Evolutionary conservation across 2,888 invertebrate species (phyloP).

Genomic region (Leptinotarsa tumamoca): DNA sequence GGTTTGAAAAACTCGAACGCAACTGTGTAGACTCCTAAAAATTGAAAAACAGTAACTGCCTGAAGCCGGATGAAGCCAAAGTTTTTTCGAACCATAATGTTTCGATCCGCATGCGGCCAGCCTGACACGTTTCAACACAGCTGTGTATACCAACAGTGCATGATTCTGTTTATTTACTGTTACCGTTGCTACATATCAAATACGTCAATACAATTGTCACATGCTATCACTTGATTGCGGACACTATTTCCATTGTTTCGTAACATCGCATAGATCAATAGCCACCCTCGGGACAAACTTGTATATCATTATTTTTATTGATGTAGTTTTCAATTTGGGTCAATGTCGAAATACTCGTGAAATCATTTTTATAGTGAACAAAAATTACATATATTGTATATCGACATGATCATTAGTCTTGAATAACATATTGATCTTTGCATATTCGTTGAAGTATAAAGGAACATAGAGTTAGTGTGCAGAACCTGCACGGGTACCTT

Average conservation of each 20-base stretch:
- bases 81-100: too few relatives aligned
- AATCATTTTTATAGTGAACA: neutral
- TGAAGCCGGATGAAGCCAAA: too few relatives aligned
- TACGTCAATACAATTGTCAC: slow-evolving; percentile 8
- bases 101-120: too few relatives aligned
- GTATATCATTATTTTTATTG: neutral
- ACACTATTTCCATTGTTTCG: neutral
- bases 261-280: neutral
- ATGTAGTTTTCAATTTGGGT: neutral
- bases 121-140: neutral
- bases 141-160: neutral
- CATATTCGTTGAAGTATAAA: too few relatives aligned
- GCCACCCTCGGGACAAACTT: neutral
- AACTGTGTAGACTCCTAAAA: too few relatives aligned
- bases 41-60: too few relatives aligned
- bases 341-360: neutral
- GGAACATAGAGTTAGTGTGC: too few relatives aligned
- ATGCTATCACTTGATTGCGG: neutral
- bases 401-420: too few relatives aligned
- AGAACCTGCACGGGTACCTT: too few relatives aligned
- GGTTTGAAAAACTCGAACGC: too few relatives aligned
- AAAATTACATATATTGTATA: too few relatives aligned
- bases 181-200: slow-evolving; percentile 1
- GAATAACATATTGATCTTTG: too few relatives aligned
- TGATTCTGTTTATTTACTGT: neutral